Base-by-base conservation (phyloP, 1,140 invertebrate species). In the Frieseomelitta varia region DNA sequence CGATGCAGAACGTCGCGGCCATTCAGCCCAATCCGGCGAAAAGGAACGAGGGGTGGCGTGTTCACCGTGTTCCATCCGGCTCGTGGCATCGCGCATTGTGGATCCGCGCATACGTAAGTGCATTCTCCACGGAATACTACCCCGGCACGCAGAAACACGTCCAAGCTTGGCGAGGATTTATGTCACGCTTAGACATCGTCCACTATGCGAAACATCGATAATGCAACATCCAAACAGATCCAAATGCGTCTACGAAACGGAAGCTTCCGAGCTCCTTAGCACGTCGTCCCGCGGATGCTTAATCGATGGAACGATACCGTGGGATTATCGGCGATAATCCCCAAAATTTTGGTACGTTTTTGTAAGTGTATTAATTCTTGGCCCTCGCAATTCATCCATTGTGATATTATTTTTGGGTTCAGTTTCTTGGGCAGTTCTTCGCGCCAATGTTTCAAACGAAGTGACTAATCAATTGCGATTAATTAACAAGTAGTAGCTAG, bases 21-120 rank as follows among this genome's bases (percentile, higher is more conserved):
- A 82, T 90, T 93, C 90, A 92, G 91, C 85, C 88, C 91, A 93
- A 93, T 93, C 92, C 91, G 72, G 85, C 92, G 93, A 93, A 93
- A 93, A 91, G 79, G 82, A 85, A 93, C 87, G 80, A 93, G 92
- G 92, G 92, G 92, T 91, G 91, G 90, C 90, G 90, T 85, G 6
- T 91, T 82, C 83, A n/a, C 12, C n/a, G 71, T 17, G 83, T 80
- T 78, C 87, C 81, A 81, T 81, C 86, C 85, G 83, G 58, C 84
- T 74, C 67, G 84, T 76, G 51, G 80, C 34, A 74, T 79, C 78
- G 87, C 81, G 72, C 74, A 88, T 86, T 55, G 87, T 92, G 84
- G 87, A 88, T 82, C 83, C 86, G 88, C 81, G 92, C 92, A 93
- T 93, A 93, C 88, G 84, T 93, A 93, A 90, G 92, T 92, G 87